Evolutionary conservation across 1,140 invertebrate species (phyloP).

Genomic region (Drosophila jambulina): DNA sequence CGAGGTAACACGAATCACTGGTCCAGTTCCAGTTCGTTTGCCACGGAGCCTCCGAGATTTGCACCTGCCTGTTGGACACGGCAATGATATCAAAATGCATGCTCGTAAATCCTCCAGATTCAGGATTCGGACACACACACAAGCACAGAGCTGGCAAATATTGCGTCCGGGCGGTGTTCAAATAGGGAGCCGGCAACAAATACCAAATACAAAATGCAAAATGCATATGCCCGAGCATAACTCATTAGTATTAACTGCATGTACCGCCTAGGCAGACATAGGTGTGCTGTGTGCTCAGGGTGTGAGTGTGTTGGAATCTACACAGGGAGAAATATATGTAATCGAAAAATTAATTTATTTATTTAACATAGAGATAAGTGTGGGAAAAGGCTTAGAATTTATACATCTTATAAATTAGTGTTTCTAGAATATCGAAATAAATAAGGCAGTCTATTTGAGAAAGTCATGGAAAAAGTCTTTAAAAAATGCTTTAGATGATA

Average conservation of each 20-base stretch:
- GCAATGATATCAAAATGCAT: slow-evolving; percentile 39
- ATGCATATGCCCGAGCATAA: slow-evolving; percentile 68
- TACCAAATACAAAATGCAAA: slow-evolving; percentile 52
- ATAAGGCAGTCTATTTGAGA: no score
- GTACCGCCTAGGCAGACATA: slow-evolving; percentile 32
- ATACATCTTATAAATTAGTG: not conserved
- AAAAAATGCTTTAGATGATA: no score
- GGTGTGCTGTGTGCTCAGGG: slow-evolving; percentile 14
- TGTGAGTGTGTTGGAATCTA: slow-evolving; percentile 1
- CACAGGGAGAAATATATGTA: slow-evolving; percentile 4
- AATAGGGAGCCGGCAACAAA: slow-evolving; percentile 40
- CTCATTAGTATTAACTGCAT: slow-evolving; percentile 81
- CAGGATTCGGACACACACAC: slow-evolving; percentile 3
- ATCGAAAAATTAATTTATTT: not conserved
- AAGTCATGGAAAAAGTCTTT: no score
- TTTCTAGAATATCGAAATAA: no score
- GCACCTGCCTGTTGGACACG: slow-evolving; percentile 37
- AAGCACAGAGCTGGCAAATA: slow-evolving; percentile 40
- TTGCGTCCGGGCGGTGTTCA: slow-evolving; percentile 40
- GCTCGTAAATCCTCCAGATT: slow-evolving; percentile 54
- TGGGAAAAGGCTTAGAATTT: not conserved
- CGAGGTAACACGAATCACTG: slow-evolving; percentile 11
- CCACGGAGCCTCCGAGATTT: slow-evolving; percentile 31
- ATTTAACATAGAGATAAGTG: not conserved
- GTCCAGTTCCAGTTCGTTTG: slow-evolving; percentile 1